Evolutionary conservation across 2,888 invertebrate species (phyloP).

Genomic region (Leptinotarsa juncta): DNA sequence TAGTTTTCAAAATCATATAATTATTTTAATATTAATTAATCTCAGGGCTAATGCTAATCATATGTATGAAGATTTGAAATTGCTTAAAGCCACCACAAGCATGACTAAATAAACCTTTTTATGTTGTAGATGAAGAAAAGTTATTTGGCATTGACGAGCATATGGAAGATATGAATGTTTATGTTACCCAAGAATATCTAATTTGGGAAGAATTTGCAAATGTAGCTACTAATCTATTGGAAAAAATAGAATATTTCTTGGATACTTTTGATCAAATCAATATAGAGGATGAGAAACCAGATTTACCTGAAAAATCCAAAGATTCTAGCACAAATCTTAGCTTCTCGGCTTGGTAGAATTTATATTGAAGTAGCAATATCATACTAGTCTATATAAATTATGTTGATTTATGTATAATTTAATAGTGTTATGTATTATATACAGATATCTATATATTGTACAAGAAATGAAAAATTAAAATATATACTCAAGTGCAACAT

Average conservation of each 20-base stretch:
- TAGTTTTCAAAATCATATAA: too few species aligned
- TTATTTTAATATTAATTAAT: too few species aligned
- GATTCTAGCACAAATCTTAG: conserved; percentile 63
- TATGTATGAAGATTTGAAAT: not conserved
- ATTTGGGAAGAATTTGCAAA: conserved; percentile 82
- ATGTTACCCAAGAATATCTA: conserved; percentile 63
- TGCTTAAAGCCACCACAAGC: not conserved
- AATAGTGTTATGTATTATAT: conserved; percentile 34
- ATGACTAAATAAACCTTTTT: conserved; percentile 14
- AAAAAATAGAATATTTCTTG: conserved; percentile 70
- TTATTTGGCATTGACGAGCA: conserved; percentile 67
- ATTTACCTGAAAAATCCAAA: conserved; percentile 43
- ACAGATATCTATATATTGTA: conserved; percentile 33
- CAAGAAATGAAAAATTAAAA: not conserved
- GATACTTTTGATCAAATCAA: conserved; percentile 62
- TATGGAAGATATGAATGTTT: conserved; percentile 60
- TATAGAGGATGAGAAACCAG: conserved; percentile 49
- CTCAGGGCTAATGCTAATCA: not conserved
- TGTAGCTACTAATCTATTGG: conserved; percentile 80
- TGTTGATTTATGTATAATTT: conserved; percentile 32
- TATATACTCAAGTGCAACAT: conserved; percentile 1
- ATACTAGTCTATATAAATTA: conserved; percentile 8
- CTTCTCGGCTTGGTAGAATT: conserved; percentile 62
- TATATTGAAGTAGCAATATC: not conserved
- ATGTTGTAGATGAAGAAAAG: conserved; percentile 70